Evolutionary conservation across 2,113 vertebrate genomes (phyloP), one percentile per base, ranked within the genome.

Genomic region (Hippocampus comes): DNA sequence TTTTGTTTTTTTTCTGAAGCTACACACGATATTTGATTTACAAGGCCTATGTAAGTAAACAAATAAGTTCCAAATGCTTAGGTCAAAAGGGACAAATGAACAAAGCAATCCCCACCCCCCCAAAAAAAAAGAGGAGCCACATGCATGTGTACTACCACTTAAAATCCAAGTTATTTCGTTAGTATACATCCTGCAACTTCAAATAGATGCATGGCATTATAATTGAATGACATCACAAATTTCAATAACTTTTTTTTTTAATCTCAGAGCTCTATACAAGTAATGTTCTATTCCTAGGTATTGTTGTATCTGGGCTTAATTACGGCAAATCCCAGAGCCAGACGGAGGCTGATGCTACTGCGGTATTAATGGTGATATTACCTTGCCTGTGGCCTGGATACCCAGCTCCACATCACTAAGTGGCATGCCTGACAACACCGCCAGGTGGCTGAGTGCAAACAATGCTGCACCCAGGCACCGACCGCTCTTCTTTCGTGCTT

Each of bases 401-500:
- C 75, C 89, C 78, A 61, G 67, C 74, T 84, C 89, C 70, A 79
- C n/a, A 68, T 91, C 70, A 68, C 86, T 92, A 43, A 96, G 78
- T 48, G 71, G 82, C 68, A 80, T 85, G 71, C 92, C 92, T 0
- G 88, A 93, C 69, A 97, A 76, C 18, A 87, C 89, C 6, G 91
- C 93, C 78, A 96, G 82, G 73, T 93, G 91, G 68, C 93, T 91
- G 23, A 93, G 75, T 2, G 74, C 70, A 15, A 89, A 88, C 66
- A 93, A 71, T 1, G 90, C 88, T 20, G 86, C 90, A 34, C 91
- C 91, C 65, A 94, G 68, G 63, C 88, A 92, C 66, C 90, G 83
- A 12, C 86, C 80, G 71, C 90, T 91, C 91, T 94, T 96, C 75
- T 79, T 92, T 51, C 81, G 80, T 59, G 96, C 94, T 83, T 99